Conservation (phyloP, 92 coral and sea anemone genomes). For the Galaxea fascicularis region DNA sequence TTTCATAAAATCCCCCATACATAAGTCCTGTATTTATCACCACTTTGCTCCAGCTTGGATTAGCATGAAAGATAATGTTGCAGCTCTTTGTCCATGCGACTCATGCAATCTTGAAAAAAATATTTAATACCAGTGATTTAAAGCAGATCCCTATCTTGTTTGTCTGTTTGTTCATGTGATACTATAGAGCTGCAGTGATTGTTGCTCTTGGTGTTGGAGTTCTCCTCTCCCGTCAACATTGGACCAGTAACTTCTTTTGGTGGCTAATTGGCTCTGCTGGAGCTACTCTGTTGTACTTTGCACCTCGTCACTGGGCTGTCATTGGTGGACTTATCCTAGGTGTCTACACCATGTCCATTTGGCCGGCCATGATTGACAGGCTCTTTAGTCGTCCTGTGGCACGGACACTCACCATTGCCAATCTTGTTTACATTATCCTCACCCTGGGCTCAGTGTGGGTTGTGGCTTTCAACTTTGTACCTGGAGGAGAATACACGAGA, state of each 20-base stretch:
- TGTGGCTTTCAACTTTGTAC: conserved; percentile 96
- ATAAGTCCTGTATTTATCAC: too few relatives aligned
- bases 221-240: conserved; percentile 74
- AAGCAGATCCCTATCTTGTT: not conserved
- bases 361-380: conserved; percentile 98
- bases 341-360: conserved; percentile 88
- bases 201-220: conserved; percentile 75
- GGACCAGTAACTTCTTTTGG: conserved; percentile 84
- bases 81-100: too few relatives aligned
- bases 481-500: conserved; percentile 96
- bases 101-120: not conserved
- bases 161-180: not conserved
- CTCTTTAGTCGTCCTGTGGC: conserved; percentile 83
- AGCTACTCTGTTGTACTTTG: conserved; percentile 80
- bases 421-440: conserved; percentile 79
- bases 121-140: too few relatives aligned
- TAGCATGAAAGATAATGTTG: too few relatives aligned
- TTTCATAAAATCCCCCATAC: too few relatives aligned
- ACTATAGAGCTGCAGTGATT: conserved; percentile 77
- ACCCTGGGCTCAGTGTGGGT: conserved; percentile 94
- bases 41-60: too few relatives aligned
- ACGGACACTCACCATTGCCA: conserved; percentile 80
- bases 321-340: conserved; percentile 88
- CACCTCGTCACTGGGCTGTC: conserved; percentile 80
- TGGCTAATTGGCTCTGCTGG: conserved; percentile 86